These are phyloP conservation scores for Pardalotus punctatus DNA, from an alignment of 2,113 vertebrate species.

Conservation along the genomic window DNA sequence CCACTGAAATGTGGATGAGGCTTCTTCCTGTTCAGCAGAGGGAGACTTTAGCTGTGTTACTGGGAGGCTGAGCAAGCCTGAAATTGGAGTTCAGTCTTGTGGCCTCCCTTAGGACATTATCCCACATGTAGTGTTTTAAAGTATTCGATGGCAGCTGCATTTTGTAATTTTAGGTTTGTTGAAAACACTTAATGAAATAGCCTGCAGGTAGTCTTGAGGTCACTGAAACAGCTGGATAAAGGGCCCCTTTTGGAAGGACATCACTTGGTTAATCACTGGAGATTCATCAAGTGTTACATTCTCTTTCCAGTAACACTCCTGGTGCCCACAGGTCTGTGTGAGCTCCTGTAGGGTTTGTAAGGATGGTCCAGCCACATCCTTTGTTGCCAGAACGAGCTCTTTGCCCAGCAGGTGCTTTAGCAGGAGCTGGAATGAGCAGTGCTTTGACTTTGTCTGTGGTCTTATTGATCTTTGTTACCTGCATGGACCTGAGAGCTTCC, in stretches of 20 bases:
- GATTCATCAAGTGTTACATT: not conserved
- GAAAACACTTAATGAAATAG: not conserved
- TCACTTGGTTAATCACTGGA: not conserved
- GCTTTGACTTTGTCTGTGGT: not conserved
- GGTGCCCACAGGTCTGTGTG: not conserved
- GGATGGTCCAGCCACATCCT: not conserved
- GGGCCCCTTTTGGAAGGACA: not conserved
- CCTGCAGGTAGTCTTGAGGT: not conserved
- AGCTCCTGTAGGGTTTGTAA: not conserved
- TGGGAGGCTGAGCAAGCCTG: not conserved
- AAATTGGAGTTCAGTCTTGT: not conserved
- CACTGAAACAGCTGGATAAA: not conserved
- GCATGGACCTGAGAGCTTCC: not conserved
- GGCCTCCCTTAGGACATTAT: not conserved
- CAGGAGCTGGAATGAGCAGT: not conserved
- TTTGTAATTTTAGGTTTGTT: not conserved
- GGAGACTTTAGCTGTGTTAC: not conserved
- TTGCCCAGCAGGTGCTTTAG: not conserved
- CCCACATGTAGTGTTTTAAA: not conserved
- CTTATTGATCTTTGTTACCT: not conserved
- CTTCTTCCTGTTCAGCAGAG: not conserved
- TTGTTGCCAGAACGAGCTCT: not conserved
- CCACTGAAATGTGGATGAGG: not conserved
- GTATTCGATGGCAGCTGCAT: fast-evolving
- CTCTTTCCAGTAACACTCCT: not conserved